Evolutionary conservation across 2,797 vertebrate genomes (phyloP).

Genomic region (Megaceryle alcyon): DNA sequence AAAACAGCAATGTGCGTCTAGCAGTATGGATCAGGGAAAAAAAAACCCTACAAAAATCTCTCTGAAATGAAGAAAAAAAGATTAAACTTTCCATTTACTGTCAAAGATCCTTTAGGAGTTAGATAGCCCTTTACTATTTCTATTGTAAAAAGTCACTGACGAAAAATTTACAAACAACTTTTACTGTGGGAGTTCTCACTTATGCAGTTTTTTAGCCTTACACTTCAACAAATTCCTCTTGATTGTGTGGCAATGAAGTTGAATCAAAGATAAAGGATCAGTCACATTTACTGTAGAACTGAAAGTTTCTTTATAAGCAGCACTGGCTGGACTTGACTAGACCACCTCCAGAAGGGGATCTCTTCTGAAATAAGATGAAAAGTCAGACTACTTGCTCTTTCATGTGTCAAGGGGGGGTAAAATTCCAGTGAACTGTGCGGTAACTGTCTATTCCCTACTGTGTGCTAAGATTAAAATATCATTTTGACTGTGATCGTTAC

Average conservation of each 20-base stretch:
- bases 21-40: neutral
- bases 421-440: conserved; percentile 76
- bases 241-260: conserved; percentile 75
- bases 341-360: conserved; percentile 74
- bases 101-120: conserved; percentile 39
- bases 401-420: conserved; percentile 76
- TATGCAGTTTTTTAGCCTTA: conserved; percentile 58
- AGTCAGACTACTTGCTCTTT: conserved; percentile 77
- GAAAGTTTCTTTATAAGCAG: conserved; percentile 75
- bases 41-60: neutral
- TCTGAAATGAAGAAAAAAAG: conserved; percentile 32
- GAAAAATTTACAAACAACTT: conserved; percentile 70
- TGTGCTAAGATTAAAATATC: conserved; percentile 73
- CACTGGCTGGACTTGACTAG: conserved; percentile 74
- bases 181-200: conserved; percentile 60
- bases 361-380: conserved; percentile 79
- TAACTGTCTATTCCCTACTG: conserved; percentile 75
- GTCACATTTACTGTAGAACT: conserved; percentile 71
- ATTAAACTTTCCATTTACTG: conserved; percentile 48
- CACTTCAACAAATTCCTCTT: conserved; percentile 68
- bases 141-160: conserved; percentile 39
- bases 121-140: conserved; percentile 43
- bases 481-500: conserved; percentile 52
- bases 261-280: conserved; percentile 78
- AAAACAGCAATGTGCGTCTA: conserved; percentile 18